Evolutionary conservation across 1,140 invertebrate species (phyloP).

Genomic region (Caenorhabditis latens): DNA sequence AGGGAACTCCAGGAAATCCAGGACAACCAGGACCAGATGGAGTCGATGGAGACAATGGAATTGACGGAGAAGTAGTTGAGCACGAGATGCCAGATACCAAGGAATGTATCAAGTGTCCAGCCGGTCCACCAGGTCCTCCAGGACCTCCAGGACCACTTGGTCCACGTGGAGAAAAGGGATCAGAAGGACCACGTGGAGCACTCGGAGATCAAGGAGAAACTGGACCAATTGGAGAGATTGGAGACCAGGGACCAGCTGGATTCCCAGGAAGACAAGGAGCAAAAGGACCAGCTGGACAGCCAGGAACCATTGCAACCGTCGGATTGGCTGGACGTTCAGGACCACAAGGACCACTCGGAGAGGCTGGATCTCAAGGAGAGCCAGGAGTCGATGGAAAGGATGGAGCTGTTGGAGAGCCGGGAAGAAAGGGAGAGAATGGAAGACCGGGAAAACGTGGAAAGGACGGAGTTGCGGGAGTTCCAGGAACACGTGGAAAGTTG

Average conservation of each 20-base stretch:
- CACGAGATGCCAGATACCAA: constrained; percentile 38
- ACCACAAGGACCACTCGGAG: constrained; percentile 56
- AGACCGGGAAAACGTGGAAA: constrained; percentile 29
- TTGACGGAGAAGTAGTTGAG: constrained; percentile 1
- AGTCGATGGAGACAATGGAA: constrained; percentile 6
- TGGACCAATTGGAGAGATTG: constrained; percentile 47
- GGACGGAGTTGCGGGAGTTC: constrained; percentile 26
- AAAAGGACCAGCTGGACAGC: constrained; percentile 21
- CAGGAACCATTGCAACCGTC: constrained; percentile 30
- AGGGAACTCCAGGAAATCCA: constrained; percentile 46
- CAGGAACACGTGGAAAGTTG: constrained; percentile 27
- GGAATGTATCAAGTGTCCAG: constrained; percentile 16
- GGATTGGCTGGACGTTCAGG: constrained; percentile 51
- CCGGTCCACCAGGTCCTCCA: constrained; percentile 55
- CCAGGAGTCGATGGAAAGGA: constrained; percentile 44
- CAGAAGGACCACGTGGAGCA: constrained; percentile 34
- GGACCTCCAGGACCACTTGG: constrained; percentile 50
- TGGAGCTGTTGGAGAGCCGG: constrained; percentile 19
- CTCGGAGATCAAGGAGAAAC: constrained; percentile 46
- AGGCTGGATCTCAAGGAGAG: constrained; percentile 27
- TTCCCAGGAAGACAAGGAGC: constrained; percentile 26
- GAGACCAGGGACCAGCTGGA: constrained; percentile 50
- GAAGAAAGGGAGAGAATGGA: constrained; percentile 46
- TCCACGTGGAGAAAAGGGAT: constrained; percentile 45
- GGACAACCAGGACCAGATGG: constrained; percentile 57